Conservation (phyloP, 1,140 invertebrate genomes). For the Ctenoplectra terminalis region DNA sequence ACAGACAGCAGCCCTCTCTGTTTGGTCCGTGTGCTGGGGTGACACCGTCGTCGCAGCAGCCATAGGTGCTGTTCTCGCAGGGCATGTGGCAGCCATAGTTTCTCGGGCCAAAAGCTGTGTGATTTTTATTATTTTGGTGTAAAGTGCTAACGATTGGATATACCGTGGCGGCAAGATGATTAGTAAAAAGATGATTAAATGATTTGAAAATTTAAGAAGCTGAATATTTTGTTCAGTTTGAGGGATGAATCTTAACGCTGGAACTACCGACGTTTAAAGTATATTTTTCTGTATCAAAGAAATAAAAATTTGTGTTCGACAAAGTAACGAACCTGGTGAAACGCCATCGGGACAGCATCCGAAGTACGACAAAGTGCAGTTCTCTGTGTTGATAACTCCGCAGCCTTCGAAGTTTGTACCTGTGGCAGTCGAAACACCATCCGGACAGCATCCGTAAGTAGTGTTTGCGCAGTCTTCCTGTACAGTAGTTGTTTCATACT, state of each 20-base stretch:
- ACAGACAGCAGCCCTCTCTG: slow-evolving; percentile 92
- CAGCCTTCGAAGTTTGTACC: slow-evolving; percentile 83
- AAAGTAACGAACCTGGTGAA: slow-evolving; percentile 83
- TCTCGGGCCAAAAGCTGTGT: slow-evolving; percentile 86
- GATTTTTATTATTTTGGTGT: not conserved
- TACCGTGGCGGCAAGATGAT: no score
- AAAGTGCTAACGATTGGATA: not conserved
- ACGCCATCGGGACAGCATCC: slow-evolving; percentile 91
- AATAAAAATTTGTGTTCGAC: not conserved
- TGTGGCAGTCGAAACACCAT: slow-evolving; percentile 82
- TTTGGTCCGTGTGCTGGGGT: slow-evolving; percentile 93
- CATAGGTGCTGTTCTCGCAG: slow-evolving; percentile 89
- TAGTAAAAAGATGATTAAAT: no score
- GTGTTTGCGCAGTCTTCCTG: slow-evolving; percentile 79
- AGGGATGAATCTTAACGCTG: no score
- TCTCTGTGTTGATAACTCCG: slow-evolving; percentile 81
- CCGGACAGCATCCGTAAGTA: slow-evolving; percentile 86
- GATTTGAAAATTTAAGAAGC: no score
- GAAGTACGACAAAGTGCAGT: slow-evolving; percentile 85
- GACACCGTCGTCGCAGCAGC: slow-evolving; percentile 94
- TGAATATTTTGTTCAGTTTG: no score
- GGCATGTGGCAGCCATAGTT: slow-evolving; percentile 88
- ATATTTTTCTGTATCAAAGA: no score
- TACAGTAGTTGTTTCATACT: slow-evolving; percentile 67
- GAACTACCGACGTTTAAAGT: no score